phyloP scores from a whole-genome alignment of 2,113 vertebrate species.

The Cariama cristata region DNA sequence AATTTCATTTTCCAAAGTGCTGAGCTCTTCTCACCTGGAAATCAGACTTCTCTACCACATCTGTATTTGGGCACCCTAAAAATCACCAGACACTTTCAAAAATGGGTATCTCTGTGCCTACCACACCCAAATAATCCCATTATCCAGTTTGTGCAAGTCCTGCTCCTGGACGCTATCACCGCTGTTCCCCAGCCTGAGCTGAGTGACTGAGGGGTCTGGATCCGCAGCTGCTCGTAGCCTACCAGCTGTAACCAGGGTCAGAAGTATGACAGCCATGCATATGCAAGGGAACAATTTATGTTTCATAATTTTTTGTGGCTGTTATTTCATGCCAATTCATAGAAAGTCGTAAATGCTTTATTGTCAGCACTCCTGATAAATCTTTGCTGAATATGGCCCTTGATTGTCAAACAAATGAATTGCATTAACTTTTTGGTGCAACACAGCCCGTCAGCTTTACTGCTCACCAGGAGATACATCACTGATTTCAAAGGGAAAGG shows the following conservation, averaged over 20 bases:
- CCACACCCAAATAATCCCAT: not conserved
- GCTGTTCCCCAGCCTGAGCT: not conserved
- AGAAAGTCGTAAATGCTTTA: not conserved
- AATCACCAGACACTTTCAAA: not conserved
- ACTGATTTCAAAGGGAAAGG: not conserved
- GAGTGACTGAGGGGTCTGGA: not conserved
- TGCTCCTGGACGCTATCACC: not conserved
- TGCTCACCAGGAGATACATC: not conserved
- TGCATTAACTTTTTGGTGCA: not conserved
- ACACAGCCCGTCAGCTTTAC: not conserved
- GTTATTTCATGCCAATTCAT: not conserved
- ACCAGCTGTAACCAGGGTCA: not conserved
- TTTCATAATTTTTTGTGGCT: not conserved
- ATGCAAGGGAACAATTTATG: not conserved
- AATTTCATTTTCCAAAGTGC: not conserved
- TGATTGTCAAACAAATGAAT: not conserved
- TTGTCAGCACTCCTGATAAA: not conserved
- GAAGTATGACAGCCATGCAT: not conserved
- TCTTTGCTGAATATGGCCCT: not conserved
- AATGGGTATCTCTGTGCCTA: not conserved
- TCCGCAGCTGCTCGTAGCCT: not conserved
- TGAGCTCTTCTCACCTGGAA: not conserved
- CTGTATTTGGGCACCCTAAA: not conserved
- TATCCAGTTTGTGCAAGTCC: not conserved
- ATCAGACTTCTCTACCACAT: not conserved